phyloP scores from a whole-genome alignment of 1,140 invertebrate genomes.

The Drosophila eugracilis region DNA sequence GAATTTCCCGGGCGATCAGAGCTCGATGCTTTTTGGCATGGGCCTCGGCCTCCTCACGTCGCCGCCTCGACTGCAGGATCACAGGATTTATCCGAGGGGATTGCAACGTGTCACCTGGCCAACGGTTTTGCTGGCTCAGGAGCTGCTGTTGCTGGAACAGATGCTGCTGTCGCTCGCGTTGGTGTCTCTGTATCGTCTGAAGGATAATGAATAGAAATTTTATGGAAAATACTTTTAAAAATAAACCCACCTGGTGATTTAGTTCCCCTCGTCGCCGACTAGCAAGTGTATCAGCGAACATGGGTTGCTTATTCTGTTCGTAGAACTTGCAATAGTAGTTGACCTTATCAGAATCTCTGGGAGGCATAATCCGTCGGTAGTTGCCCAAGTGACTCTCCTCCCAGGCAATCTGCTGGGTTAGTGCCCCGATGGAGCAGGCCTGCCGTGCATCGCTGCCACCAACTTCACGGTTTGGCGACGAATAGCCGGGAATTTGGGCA shows the following conservation, averaged over 20 bases:
- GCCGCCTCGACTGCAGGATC: slow-evolving; percentile 2
- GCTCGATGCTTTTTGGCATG: slow-evolving; percentile 36
- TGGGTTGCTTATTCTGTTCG: slow-evolving; percentile 88
- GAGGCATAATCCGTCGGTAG: slow-evolving; percentile 85
- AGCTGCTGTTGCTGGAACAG: slow-evolving; percentile 5
- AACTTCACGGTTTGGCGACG: neutral
- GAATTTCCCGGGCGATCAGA: slow-evolving; percentile 26
- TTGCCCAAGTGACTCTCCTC: slow-evolving; percentile 92
- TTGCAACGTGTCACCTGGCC: neutral
- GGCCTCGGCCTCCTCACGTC: slow-evolving; percentile 15
- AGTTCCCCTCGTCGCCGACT: slow-evolving; percentile 72
- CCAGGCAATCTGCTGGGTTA: slow-evolving; percentile 90
- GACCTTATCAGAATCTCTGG: slow-evolving; percentile 45
- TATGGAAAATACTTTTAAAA: neutral
- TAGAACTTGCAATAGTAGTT: slow-evolving; percentile 85
- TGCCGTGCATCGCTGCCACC: slow-evolving; percentile 8
- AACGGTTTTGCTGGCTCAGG: neutral
- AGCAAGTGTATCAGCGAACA: slow-evolving; percentile 90
- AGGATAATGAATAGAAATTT: neutral
- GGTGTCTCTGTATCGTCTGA: slow-evolving; percentile 14
- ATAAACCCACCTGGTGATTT: slow-evolving; percentile 8
- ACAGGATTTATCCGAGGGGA: neutral
- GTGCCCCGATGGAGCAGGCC: slow-evolving; percentile 75
- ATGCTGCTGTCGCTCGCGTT: slow-evolving; percentile 7
- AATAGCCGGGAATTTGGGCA: slow-evolving; percentile 85